Evolutionary conservation across 2,888 invertebrate genomes (phyloP).

Genomic region (Drosophila kuntzei): DNA sequence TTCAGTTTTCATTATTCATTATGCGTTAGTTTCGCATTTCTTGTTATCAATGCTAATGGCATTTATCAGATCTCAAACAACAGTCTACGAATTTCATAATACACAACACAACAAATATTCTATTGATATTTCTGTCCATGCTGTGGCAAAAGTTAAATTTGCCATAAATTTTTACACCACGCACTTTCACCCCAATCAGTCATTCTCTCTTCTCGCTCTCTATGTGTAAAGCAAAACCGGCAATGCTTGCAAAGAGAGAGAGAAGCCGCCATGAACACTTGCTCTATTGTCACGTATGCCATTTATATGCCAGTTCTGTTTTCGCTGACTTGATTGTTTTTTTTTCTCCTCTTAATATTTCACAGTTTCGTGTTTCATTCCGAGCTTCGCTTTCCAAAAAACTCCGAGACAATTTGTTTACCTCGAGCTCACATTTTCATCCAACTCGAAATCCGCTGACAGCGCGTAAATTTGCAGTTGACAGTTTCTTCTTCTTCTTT

Average conservation of each 20-base stretch:
- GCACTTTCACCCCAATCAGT: constrained; percentile 48
- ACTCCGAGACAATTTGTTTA: constrained; percentile 32
- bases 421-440: constrained; percentile 19
- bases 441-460: constrained; percentile 18
- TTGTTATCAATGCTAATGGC: constrained; percentile 34
- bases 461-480: constrained; percentile 6
- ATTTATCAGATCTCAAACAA: constrained; percentile 31
- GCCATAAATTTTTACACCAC: background rate
- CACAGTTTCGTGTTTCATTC: constrained; percentile 32
- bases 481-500: background rate
- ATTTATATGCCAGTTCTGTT: constrained; percentile 36
- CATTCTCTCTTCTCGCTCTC: constrained; percentile 1
- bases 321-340: constrained; percentile 43
- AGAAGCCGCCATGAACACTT: constrained; percentile 58
- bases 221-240: constrained; percentile 11
- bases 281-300: constrained; percentile 68
- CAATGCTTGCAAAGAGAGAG: constrained; percentile 11
- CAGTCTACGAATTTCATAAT: constrained; percentile 37
- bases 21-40: constrained; percentile 19
- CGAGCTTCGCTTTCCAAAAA: constrained; percentile 19
- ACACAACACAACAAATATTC: constrained; percentile 1
- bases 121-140: no score
- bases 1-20: constrained; percentile 12
- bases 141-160: no score
- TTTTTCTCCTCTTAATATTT: constrained; percentile 21